phyloP scores from a whole-genome alignment of 1,140 invertebrate species.

The Drosophila seguyi region DNA sequence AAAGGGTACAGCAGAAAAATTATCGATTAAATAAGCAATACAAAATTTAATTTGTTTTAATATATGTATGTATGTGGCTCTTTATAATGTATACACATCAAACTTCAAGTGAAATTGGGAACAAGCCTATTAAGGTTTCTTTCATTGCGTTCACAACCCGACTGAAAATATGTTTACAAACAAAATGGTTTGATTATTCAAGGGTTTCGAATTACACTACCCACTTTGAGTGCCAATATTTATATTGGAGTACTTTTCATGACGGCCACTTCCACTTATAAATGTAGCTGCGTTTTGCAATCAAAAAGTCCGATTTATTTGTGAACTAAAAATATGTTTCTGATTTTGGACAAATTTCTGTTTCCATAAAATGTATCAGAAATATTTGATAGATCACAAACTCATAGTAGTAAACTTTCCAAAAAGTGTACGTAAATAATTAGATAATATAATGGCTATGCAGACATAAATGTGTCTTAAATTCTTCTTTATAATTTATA shows the following conservation, averaged over 20 bases:
- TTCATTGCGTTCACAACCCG: not conserved
- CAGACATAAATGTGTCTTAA: not conserved
- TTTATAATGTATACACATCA: not conserved
- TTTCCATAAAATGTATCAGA: not conserved
- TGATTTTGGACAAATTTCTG: slow-evolving; percentile 34
- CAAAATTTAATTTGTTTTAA: not conserved
- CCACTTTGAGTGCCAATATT: not conserved
- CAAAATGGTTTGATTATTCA: not conserved
- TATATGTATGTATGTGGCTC: no score
- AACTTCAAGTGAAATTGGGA: not conserved
- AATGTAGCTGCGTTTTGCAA: slow-evolving; percentile 6
- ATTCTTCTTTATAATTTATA: not conserved
- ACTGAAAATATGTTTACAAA: slow-evolving; percentile 2
- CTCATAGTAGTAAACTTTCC: no score
- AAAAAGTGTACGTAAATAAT: no score
- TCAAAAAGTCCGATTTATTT: slow-evolving; percentile 35
- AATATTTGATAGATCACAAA: no score
- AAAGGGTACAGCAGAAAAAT: not conserved
- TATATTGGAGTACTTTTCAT: not conserved
- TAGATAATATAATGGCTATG: no score
- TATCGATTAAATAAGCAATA: not conserved
- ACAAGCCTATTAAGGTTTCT: not conserved
- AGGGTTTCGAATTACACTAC: not conserved
- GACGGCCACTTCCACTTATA: not conserved
- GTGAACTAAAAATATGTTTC: slow-evolving; percentile 37